Percentiles rank a stretch among this genome's conserved stretches.
These are phyloP conservation scores for Syngnathus acus DNA, from an alignment of 2,797 vertebrate genomes.

Conservation along the genomic window DNA sequence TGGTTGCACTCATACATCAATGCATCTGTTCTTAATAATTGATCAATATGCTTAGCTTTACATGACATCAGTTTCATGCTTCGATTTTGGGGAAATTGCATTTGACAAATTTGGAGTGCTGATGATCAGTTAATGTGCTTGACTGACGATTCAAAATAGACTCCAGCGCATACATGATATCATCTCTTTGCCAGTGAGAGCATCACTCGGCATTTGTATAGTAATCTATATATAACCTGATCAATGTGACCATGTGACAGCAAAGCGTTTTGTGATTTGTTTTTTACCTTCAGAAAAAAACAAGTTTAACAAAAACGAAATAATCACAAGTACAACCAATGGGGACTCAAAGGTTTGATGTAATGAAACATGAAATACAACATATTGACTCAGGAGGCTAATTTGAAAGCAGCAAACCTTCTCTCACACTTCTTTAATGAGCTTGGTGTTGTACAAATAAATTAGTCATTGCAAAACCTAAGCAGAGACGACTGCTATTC, in stretches of 20 bases:
- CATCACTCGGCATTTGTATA: neutral
- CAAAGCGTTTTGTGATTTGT: neutral
- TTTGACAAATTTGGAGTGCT: neutral
- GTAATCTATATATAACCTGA: neutral
- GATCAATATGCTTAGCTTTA: constrained; percentile 27
- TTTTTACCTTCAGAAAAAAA: neutral
- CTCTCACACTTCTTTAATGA: neutral
- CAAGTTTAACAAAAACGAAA: neutral
- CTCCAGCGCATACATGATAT: neutral
- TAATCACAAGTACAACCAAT: neutral
- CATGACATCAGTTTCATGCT: constrained; percentile 21
- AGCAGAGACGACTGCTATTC: no score
- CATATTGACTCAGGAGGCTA: neutral
- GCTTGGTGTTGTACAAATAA: neutral
- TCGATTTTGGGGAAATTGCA: constrained; percentile 16
- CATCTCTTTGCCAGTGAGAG: neutral
- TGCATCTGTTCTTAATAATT: constrained; percentile 36
- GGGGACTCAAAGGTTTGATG: neutral
- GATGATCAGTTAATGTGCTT: constrained; percentile 3
- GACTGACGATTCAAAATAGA: neutral
- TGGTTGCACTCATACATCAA: constrained; percentile 20
- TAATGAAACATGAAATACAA: neutral
- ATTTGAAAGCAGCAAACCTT: neutral
- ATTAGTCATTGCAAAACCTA: neutral
- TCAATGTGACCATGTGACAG: neutral